phyloP scores from a whole-genome alignment of 2,888 invertebrate genomes.

The Bunonema sp. region DNA sequence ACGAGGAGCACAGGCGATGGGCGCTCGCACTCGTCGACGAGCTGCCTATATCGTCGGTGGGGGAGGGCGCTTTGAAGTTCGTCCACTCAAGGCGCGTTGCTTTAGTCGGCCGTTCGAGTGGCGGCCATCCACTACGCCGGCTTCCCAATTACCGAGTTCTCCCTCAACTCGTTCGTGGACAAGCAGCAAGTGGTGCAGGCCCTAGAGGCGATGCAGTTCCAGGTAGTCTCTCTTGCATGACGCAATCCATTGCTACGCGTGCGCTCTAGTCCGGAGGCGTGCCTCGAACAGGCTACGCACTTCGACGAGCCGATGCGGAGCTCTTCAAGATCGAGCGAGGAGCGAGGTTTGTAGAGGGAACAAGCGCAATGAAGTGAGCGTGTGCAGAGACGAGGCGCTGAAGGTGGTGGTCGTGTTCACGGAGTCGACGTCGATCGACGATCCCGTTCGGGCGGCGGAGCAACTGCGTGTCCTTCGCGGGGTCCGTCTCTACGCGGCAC shows the following conservation, averaged over 20 bases:
- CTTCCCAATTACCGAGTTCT: slow-evolving; percentile 31
- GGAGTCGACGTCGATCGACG: no score
- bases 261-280: no score
- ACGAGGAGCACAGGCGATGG: slow-evolving; percentile 20
- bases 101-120: slow-evolving; percentile 42
- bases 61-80: slow-evolving; percentile 16
- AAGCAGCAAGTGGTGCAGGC: no score
- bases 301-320: slow-evolving; percentile 19
- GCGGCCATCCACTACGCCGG: slow-evolving; percentile 40
- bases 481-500: no score
- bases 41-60: slow-evolving; percentile 6
- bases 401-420: no score
- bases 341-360: slow-evolving; percentile 8
- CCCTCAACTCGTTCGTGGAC: slow-evolving; percentile 29
- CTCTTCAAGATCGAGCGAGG: slow-evolving; percentile 18
- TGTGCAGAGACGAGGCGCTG: slow-evolving; percentile 9
- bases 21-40: slow-evolving; percentile 15
- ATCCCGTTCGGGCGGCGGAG: no score
- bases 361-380: background rate
- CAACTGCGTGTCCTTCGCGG: no score
- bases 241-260: no score
- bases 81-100: slow-evolving; percentile 12
- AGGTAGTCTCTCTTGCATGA: no score
- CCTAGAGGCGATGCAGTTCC: no score
- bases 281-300: slow-evolving; percentile 19